These are phyloP conservation scores for Macrophya annulata DNA, from an alignment of 2,888 invertebrate genomes.

Conservation along the genomic window DNA sequence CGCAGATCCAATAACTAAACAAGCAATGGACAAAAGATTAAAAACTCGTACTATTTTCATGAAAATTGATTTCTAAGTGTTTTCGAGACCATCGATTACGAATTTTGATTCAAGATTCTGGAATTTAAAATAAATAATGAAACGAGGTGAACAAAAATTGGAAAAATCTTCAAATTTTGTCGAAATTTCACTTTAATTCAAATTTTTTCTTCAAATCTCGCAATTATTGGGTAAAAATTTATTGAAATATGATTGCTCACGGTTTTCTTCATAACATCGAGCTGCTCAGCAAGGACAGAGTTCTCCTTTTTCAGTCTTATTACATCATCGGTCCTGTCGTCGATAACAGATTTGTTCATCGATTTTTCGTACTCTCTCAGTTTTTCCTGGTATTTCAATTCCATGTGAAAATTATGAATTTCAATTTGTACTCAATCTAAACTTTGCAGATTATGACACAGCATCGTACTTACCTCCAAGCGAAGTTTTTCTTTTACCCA, in stretches of 20 bases:
- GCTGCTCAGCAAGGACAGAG: conserved; percentile 86
- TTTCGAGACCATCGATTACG: too few species aligned
- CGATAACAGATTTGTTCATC: conserved; percentile 83
- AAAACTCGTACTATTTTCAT: neutral
- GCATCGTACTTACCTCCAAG: conserved; percentile 82
- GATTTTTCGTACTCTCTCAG: conserved; percentile 70
- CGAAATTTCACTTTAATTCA: neutral
- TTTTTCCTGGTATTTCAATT: conserved; percentile 67
- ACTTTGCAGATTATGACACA: neutral
- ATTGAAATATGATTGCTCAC: conserved; percentile 71
- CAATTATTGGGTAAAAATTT: neutral
- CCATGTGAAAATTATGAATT: neutral
- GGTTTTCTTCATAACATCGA: conserved; percentile 87
- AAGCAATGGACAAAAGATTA: too few species aligned
- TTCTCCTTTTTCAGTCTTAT: conserved; percentile 86
- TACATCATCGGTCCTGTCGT: conserved; percentile 89
- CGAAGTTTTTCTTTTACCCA: conserved; percentile 88
- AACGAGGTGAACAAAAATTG: too few species aligned
- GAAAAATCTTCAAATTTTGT: too few species aligned
- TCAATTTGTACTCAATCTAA: neutral
- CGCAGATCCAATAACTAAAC: neutral
- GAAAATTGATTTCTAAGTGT: neutral
- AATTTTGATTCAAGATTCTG: too few species aligned
- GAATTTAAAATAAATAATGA: too few species aligned
- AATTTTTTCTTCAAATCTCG: neutral